Conservation (phyloP, 2,888 invertebrate species). For the Strigamia maritima region DNA sequence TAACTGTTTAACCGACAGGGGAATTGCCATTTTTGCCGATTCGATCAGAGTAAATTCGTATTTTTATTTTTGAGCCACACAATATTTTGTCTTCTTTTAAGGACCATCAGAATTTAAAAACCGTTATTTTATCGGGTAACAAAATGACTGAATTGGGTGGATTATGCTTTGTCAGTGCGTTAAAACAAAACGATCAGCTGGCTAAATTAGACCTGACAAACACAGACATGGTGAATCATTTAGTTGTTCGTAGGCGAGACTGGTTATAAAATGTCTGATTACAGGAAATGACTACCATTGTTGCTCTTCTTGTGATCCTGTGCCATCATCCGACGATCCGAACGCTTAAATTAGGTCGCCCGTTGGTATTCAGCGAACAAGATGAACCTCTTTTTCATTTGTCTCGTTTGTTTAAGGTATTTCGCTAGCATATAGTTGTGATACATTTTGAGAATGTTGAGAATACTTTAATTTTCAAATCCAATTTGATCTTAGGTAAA, state of each 20-base stretch:
- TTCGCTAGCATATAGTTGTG: background rate
- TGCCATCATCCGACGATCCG: background rate
- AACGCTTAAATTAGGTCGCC: background rate
- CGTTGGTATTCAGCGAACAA: background rate
- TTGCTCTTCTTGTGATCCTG: background rate
- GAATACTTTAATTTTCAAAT: no score
- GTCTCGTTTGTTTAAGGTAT: background rate
- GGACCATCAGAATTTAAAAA: background rate
- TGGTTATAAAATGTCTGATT: background rate
- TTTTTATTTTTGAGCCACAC: no score
- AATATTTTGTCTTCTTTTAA: background rate
- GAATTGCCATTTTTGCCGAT: background rate
- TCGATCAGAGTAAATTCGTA: background rate
- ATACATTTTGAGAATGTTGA: no score
- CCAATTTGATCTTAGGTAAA: background rate
- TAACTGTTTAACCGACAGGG: background rate
- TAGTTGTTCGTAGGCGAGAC: no score
- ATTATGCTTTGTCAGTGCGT: background rate
- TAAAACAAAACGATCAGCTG: background rate
- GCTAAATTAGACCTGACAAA: background rate
- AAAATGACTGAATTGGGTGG: background rate
- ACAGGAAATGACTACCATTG: background rate
- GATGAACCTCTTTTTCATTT: conserved; percentile 4
- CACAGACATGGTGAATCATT: background rate
- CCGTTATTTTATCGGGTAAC: background rate